Conservation (phyloP, 2,888 invertebrate species). For the Mellilla xanthometata region DNA sequence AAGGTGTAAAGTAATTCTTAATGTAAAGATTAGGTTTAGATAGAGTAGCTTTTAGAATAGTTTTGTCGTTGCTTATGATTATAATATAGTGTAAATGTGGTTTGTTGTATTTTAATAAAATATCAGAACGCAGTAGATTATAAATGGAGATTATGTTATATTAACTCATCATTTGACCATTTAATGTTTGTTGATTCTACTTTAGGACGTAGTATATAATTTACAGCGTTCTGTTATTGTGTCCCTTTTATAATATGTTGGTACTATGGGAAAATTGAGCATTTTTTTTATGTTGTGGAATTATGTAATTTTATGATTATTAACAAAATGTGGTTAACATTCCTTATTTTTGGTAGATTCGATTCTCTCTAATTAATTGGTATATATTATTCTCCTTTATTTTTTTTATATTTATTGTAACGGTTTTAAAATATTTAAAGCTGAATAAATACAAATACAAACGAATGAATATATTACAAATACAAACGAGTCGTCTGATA, state of each 20-base stretch:
- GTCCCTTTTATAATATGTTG: not conserved
- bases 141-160: slow-evolving; percentile 10
- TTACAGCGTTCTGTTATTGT: slow-evolving; percentile 4
- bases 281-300: not conserved
- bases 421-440: too few relatives aligned
- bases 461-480: slow-evolving; percentile 10
- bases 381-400: not conserved
- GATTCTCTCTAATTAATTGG: slow-evolving; percentile 8
- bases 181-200: not conserved
- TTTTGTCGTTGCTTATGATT: slow-evolving; percentile 24
- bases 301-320: slow-evolving; percentile 2
- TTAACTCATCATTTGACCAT: not conserved
- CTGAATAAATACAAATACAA: too few relatives aligned
- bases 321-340: slow-evolving; percentile 28
- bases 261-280: not conserved
- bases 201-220: slow-evolving; percentile 2
- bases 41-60: slow-evolving; percentile 33
- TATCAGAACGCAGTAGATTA: slow-evolving; percentile 2
- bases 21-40: slow-evolving; percentile 42
- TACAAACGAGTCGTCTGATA: not conserved
- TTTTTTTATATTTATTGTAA: too few relatives aligned
- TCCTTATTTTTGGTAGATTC: slow-evolving; percentile 18
- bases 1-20: slow-evolving; percentile 46
- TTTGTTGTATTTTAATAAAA: slow-evolving; percentile 24
- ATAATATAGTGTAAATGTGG: slow-evolving; percentile 42